A percentile compares a stretch with the other conserved stretches of the same genome.
Conservation (phyloP, 2,888 invertebrate species). For the Noctua comes region DNA sequence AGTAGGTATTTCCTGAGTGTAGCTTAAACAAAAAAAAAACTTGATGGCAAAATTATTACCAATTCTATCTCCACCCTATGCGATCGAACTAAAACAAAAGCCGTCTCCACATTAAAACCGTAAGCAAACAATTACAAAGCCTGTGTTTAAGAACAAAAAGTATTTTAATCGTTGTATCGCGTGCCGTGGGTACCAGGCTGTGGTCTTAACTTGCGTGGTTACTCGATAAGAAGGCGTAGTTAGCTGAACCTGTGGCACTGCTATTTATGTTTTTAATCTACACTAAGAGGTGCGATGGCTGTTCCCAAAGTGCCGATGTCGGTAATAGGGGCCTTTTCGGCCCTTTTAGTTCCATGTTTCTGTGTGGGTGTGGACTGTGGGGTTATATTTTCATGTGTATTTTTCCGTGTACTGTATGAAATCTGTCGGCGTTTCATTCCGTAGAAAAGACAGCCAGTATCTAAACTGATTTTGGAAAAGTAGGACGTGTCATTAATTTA, state of each 20-base stretch:
- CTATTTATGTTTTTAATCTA: constrained; percentile 86
- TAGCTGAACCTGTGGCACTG: constrained; percentile 61
- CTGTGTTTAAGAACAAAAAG: constrained; percentile 79
- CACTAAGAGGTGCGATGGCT: constrained; percentile 78
- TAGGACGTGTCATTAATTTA: constrained; percentile 24
- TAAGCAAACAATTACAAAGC: constrained; percentile 82
- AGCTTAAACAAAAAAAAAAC: not conserved
- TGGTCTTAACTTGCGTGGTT: constrained; percentile 79
- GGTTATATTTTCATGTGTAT: constrained; percentile 28
- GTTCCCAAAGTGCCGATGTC: constrained; percentile 71
- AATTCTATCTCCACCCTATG: not conserved
- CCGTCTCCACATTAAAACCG: constrained; percentile 53
- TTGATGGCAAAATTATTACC: not conserved
- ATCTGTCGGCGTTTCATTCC: not conserved
- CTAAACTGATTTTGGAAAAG: not conserved
- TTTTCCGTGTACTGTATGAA: not conserved
- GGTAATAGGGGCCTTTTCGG: constrained; percentile 68
- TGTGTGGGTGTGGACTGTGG: constrained; percentile 1
- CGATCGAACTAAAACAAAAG: constrained; percentile 44
- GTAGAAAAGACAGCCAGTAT: not conserved
- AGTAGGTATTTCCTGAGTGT: not conserved
- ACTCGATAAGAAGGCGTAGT: constrained; percentile 77
- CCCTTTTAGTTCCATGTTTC: constrained; percentile 57
- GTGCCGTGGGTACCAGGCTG: constrained; percentile 78
- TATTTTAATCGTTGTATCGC: constrained; percentile 84